Evolutionary conservation across 2,113 vertebrate species (phyloP).

Genomic region (Caranx melampygus): DNA sequence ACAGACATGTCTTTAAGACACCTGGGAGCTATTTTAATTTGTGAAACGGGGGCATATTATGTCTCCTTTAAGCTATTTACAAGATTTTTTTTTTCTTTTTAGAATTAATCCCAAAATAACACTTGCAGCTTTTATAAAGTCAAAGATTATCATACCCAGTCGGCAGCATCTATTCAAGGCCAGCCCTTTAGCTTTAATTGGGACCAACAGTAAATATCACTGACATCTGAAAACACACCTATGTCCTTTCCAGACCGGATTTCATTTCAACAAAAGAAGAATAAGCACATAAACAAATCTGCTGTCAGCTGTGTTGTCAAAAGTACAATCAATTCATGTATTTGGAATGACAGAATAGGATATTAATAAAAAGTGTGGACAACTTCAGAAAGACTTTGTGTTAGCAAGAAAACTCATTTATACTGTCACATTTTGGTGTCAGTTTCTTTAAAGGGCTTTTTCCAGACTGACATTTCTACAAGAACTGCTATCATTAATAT

Average conservation of each 20-base stretch:
- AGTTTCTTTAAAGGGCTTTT: not conserved
- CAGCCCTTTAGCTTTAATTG: constrained; percentile 38
- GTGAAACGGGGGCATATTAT: too few relatives aligned
- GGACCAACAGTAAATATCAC: not conserved
- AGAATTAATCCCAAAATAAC: not conserved
- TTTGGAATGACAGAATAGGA: constrained; percentile 12
- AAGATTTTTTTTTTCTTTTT: not conserved
- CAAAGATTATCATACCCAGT: constrained; percentile 5
- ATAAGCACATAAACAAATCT: constrained; percentile 25
- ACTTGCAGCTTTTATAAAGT: too few relatives aligned
- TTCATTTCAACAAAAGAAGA: not conserved
- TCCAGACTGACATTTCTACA: constrained; percentile 13
- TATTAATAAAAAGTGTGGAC: constrained; percentile 22
- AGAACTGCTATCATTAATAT: not conserved
- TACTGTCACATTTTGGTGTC: not conserved
- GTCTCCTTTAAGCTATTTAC: not conserved
- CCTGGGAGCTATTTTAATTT: too few relatives aligned
- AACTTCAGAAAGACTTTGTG: constrained; percentile 1
- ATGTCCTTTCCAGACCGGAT: constrained; percentile 5
- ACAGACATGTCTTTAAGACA: too few relatives aligned
- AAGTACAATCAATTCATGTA: not conserved
- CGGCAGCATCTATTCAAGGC: not conserved
- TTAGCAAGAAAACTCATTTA: not conserved
- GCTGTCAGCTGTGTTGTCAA: constrained; percentile 12
- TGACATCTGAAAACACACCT: not conserved